A percentile compares a stretch with the other conserved stretches of the same genome.
phyloP scores from a whole-genome alignment of 1,140 invertebrate genomes.

The Pemphigus obesinymphae region DNA sequence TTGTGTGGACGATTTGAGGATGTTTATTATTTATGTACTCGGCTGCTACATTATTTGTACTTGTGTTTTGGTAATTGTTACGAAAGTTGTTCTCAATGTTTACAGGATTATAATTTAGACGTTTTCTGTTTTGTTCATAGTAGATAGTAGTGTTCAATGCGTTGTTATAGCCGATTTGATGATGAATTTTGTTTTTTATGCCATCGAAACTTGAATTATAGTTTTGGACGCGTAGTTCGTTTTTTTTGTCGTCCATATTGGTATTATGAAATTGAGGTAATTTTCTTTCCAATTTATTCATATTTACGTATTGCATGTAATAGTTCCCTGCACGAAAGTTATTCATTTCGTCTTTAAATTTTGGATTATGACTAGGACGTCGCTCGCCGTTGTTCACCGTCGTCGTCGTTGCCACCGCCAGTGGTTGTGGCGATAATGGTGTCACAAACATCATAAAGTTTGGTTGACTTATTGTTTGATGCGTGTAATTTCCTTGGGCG shows the following conservation, averaged over 20 bases:
- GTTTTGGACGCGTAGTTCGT: neutral
- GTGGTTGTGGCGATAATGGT: neutral
- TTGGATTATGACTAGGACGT: too few species aligned
- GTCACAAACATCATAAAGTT: neutral
- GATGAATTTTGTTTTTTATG: neutral
- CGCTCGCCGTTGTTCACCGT: too few species aligned
- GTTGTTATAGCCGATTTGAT: neutral
- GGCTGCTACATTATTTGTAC: neutral
- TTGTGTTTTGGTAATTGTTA: neutral
- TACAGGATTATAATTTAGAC: neutral
- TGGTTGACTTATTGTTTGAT: neutral
- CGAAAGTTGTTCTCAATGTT: neutral
- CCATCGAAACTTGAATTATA: neutral
- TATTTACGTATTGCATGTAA: neutral
- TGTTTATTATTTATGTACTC: too few species aligned
- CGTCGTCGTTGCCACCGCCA: too few species aligned
- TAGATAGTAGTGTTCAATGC: neutral
- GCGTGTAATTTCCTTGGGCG: neutral
- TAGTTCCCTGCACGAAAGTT: neutral
- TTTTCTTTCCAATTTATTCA: neutral
- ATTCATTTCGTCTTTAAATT: neutral
- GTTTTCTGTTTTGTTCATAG: neutral
- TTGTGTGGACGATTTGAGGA: too few species aligned
- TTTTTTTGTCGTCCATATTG: neutral
- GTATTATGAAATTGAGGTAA: too few species aligned